Evolutionary conservation across 2,113 vertebrate species (phyloP).

Genomic region (Xyrauchen texanus): DNA sequence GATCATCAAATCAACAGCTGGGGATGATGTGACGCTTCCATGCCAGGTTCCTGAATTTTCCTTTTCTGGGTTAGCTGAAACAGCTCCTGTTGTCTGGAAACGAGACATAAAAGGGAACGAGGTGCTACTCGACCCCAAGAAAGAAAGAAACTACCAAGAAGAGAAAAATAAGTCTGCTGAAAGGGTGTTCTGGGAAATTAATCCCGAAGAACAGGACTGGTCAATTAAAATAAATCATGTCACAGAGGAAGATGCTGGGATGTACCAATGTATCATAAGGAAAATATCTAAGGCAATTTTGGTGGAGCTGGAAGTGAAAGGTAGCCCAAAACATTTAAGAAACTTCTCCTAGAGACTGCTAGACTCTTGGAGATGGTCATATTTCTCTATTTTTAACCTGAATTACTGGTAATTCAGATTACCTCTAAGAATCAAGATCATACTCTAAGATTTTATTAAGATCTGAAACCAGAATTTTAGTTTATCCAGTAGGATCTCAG

Average conservation of each 20-base stretch:
- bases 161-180: background rate
- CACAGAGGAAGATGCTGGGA: slow-evolving; percentile 58
- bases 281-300: background rate
- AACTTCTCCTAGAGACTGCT: too few species aligned
- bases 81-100: background rate
- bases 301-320: slow-evolving; percentile 47
- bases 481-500: too few species aligned
- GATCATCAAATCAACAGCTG: background rate
- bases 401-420: too few species aligned
- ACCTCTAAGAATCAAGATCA: too few species aligned
- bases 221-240: slow-evolving; percentile 46
- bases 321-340: background rate
- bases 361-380: too few species aligned
- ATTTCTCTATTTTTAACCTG: too few species aligned
- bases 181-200: slow-evolving; percentile 44
- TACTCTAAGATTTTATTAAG: too few species aligned
- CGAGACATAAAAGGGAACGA: background rate
- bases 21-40: slow-evolving; percentile 1
- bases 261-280: slow-evolving; percentile 64
- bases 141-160: too few species aligned
- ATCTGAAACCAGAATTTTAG: too few species aligned
- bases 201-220: slow-evolving; percentile 34
- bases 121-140: background rate
- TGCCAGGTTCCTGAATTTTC: background rate
- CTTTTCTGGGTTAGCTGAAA: too few species aligned